Conservation (phyloP, 2,113 vertebrate species). For the Colinus virginianus region DNA sequence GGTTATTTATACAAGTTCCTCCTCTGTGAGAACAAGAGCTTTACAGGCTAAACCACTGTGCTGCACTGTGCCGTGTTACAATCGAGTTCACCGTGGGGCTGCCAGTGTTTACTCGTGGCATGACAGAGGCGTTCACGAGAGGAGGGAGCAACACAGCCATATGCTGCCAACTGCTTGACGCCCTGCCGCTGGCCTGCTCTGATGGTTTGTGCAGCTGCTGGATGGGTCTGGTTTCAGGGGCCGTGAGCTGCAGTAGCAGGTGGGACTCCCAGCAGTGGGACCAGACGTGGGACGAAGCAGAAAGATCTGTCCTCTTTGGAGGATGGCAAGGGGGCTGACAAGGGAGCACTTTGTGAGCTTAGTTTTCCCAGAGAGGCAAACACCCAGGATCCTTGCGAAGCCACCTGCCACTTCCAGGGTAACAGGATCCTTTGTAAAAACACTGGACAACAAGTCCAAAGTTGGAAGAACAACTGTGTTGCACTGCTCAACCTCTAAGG, state of each 20-base stretch:
- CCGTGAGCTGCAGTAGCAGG: slow-evolving; percentile 71
- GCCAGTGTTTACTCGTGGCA: slow-evolving; percentile 55
- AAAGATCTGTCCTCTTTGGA: slow-evolving; percentile 10
- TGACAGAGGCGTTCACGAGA: slow-evolving; percentile 1
- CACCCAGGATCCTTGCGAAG: background rate
- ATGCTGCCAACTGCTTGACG: slow-evolving; percentile 45
- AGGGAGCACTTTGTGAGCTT: slow-evolving; percentile 46
- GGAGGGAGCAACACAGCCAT: background rate
- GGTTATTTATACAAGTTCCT: background rate
- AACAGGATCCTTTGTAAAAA: slow-evolving; percentile 18
- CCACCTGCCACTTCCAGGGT: slow-evolving; percentile 28
- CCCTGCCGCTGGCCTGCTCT: background rate
- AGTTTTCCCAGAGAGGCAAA: background rate
- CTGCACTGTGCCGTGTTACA: background rate
- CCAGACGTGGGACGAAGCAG: background rate
- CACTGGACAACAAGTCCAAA: background rate
- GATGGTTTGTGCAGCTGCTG: slow-evolving; percentile 66
- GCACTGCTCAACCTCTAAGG: background rate
- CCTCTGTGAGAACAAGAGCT: background rate
- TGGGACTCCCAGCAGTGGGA: slow-evolving; percentile 48
- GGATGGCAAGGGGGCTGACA: background rate
- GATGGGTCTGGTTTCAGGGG: slow-evolving; percentile 62
- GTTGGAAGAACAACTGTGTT: background rate
- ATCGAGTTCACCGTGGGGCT: slow-evolving; percentile 14
- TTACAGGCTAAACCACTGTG: background rate